A percentile compares a stretch with the other conserved stretches of the same genome.
Evolutionary conservation across 2,888 invertebrate species (phyloP).

Genomic region (Thyatira batis): DNA sequence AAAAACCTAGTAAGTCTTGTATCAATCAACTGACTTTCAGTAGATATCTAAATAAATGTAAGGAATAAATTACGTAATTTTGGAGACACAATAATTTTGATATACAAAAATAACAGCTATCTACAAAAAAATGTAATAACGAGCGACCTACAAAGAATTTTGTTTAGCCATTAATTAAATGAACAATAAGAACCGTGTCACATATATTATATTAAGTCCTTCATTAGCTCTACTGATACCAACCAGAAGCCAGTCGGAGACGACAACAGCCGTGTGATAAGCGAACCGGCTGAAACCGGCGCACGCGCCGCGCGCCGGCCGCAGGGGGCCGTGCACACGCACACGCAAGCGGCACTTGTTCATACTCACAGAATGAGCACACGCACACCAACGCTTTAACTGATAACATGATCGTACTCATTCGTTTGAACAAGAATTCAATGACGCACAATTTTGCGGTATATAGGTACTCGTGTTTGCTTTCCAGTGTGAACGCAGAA

Average conservation of each 20-base stretch:
- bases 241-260: slow-evolving; percentile 39
- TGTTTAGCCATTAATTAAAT: neutral
- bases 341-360: slow-evolving; percentile 32
- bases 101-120: neutral
- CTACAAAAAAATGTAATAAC: neutral
- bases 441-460: slow-evolving; percentile 53
- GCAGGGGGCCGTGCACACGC: slow-evolving; percentile 66
- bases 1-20: too few relatives aligned
- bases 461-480: slow-evolving; percentile 28
- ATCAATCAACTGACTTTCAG: too few relatives aligned
- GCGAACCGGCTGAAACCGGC: slow-evolving; percentile 65
- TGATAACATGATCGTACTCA: slow-evolving; percentile 56
- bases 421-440: slow-evolving; percentile 48
- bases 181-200: slow-evolving; percentile 32
- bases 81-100: too few relatives aligned
- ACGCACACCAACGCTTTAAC: slow-evolving; percentile 26
- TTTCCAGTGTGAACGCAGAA: slow-evolving; percentile 16
- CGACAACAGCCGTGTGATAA: slow-evolving; percentile 62
- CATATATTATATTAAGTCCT: slow-evolving; percentile 45
- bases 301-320: slow-evolving; percentile 63
- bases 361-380: slow-evolving; percentile 23
- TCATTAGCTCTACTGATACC: slow-evolving; percentile 48
- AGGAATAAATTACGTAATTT: too few relatives aligned
- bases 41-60: too few relatives aligned
- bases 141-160: neutral